phyloP scores from a whole-genome alignment of 1,140 invertebrate genomes.

The Drosophila tsacasi region DNA sequence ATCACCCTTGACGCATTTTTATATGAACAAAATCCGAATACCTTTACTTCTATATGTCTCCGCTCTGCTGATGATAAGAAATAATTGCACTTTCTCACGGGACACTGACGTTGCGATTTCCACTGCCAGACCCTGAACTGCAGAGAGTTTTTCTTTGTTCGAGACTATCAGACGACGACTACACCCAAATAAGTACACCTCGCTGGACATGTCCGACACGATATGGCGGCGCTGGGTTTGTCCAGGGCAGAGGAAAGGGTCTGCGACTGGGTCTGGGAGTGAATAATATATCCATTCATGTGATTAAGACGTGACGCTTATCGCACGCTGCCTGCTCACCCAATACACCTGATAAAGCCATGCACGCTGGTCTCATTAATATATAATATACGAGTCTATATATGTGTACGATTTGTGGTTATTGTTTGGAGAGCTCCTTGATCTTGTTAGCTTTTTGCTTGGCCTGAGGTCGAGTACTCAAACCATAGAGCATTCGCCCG shows the following conservation, averaged over 20 bases:
- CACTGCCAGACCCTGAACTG: slow-evolving; percentile 22
- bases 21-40: background rate
- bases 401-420: slow-evolving; percentile 27
- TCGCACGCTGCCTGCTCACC: slow-evolving; percentile 32
- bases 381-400: background rate
- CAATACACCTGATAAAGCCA: slow-evolving; percentile 62
- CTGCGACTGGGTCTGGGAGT: background rate
- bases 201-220: slow-evolving; percentile 49
- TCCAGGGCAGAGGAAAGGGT: background rate
- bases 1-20: slow-evolving; percentile 3
- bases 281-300: slow-evolving; percentile 60
- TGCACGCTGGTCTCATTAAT: background rate
- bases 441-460: slow-evolving; percentile 29
- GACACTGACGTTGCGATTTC: background rate
- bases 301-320: slow-evolving; percentile 64
- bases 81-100: slow-evolving; percentile 53
- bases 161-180: slow-evolving; percentile 15
- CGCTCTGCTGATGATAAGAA: slow-evolving; percentile 15
- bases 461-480: background rate
- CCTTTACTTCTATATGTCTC: background rate
- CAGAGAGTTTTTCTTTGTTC: slow-evolving; percentile 3
- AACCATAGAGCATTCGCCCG: background rate
- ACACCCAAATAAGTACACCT: slow-evolving; percentile 42
- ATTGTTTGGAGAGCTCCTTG: slow-evolving; percentile 37
- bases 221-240: slow-evolving; percentile 16